Conservation (phyloP, 2,797 vertebrate genomes). For the Hyperoplus immaculatus region DNA sequence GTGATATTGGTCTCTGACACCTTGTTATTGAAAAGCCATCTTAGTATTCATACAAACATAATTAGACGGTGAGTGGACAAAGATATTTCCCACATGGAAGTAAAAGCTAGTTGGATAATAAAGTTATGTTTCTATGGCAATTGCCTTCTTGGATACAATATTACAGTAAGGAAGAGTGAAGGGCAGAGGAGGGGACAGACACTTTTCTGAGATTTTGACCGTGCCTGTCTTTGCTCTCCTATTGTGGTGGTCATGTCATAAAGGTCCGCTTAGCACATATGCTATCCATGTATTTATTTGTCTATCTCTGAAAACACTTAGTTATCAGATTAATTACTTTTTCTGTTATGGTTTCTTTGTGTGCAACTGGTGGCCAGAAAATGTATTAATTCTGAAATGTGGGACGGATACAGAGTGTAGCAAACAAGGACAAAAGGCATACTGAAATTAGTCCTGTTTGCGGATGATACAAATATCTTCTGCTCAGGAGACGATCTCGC, state of each 20-base stretch:
- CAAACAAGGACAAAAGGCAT: background rate
- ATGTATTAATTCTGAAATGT: too few species aligned
- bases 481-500: too few species aligned
- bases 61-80: conserved; percentile 73
- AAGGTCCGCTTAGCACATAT: conserved; percentile 16
- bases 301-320: background rate
- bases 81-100: conserved; percentile 77
- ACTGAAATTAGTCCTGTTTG: too few species aligned
- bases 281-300: conserved; percentile 4
- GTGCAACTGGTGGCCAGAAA: background rate
- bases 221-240: conserved; percentile 23
- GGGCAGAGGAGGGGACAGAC: conserved; percentile 46
- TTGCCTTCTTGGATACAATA: conserved; percentile 64
- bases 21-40: conserved; percentile 54
- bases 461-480: too few species aligned
- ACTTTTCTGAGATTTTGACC: conserved; percentile 54
- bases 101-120: conserved; percentile 79
- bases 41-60: conserved; percentile 75
- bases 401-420: background rate
- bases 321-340: background rate
- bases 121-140: conserved; percentile 85
- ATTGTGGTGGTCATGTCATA: background rate
- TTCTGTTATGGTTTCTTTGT: background rate
- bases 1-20: conserved; percentile 59
- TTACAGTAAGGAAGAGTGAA: conserved; percentile 54